A percentile compares a stretch with the other conserved stretches of the same genome.
phyloP scores from a whole-genome alignment of 2,113 vertebrate genomes.

The Cryptomyrus ogoouensis region DNA sequence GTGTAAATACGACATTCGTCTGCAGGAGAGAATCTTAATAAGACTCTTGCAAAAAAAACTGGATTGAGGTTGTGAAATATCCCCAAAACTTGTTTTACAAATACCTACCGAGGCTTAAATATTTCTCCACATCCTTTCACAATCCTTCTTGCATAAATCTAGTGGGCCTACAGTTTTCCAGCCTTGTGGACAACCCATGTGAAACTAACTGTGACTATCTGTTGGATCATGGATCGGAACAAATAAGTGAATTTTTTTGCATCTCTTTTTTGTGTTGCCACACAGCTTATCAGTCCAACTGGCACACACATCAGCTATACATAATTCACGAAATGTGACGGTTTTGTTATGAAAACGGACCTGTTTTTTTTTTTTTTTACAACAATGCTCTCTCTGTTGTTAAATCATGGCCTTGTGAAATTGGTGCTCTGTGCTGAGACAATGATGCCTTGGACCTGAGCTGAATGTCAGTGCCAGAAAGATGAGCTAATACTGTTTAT shows the following conservation, averaged over 20 bases:
- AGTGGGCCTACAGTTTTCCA: background rate
- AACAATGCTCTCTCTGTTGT: background rate
- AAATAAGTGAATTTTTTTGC: conserved; percentile 4
- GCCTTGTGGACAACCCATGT: background rate
- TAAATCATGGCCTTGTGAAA: background rate
- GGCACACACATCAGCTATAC: background rate
- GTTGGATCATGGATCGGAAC: conserved; percentile 16
- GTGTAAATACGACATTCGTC: background rate
- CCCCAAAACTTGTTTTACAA: background rate
- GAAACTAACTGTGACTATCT: conserved; percentile 15
- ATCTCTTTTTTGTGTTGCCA: background rate
- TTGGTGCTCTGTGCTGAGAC: background rate
- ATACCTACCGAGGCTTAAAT: background rate
- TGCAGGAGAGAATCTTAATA: background rate
- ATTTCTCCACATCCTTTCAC: conserved; percentile 8
- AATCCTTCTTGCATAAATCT: background rate
- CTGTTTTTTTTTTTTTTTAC: background rate
- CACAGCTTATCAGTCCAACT: background rate
- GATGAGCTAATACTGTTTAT: conserved; percentile 10
- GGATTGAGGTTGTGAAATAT: background rate
- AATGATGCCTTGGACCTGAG: background rate
- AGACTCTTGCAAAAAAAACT: background rate
- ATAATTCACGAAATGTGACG: background rate
- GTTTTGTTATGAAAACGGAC: background rate
- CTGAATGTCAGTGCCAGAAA: background rate